These are phyloP conservation scores for Desmodus rotundus DNA, from an alignment of 2,113 vertebrate genomes.

Conservation along the genomic window DNA sequence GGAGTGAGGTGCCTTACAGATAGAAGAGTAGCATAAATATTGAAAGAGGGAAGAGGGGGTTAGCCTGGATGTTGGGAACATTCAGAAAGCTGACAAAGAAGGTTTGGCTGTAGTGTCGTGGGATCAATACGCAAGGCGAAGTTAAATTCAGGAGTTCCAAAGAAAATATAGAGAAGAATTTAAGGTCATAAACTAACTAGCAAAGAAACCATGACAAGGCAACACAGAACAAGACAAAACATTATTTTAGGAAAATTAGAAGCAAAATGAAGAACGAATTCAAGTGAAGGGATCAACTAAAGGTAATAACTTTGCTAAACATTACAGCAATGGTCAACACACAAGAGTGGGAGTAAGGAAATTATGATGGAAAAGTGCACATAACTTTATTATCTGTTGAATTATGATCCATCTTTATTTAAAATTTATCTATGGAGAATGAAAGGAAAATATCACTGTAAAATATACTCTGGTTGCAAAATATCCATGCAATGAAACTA, in stretches of 20 bases:
- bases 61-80: accelerated
- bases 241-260: background rate
- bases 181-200: background rate
- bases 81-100: background rate
- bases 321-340: background rate
- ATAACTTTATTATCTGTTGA: background rate
- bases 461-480: background rate
- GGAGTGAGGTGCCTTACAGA: background rate
- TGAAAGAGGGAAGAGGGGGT: background rate
- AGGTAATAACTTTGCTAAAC: background rate
- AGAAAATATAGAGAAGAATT: background rate
- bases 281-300: background rate
- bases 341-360: background rate
- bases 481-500: background rate
- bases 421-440: background rate
- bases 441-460: background rate
- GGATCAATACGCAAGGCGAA: background rate
- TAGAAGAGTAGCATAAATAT: background rate
- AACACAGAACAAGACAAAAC: background rate
- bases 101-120: accelerated
- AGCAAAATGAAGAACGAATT: background rate
- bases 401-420: background rate
- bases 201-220: background rate
- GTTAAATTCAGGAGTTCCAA: background rate
- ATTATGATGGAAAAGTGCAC: background rate